phyloP scores from a whole-genome alignment of 2,113 vertebrate genomes.

The Protomyctophum bolini region DNA sequence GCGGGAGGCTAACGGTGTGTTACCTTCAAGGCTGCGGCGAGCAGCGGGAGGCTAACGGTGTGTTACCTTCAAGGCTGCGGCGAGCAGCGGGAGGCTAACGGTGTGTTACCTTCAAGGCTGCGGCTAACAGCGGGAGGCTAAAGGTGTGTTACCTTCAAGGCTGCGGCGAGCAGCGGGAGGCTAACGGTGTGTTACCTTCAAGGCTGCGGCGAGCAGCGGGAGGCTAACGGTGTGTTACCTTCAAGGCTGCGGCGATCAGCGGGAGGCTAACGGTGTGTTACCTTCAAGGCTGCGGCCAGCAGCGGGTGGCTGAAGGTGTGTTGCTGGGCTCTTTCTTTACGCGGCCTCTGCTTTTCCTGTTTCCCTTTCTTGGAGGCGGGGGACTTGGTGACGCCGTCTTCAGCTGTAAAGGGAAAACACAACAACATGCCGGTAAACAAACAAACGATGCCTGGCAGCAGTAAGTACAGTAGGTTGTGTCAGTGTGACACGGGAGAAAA shows the following conservation, averaged over 20 bases:
- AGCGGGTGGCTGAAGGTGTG: constrained; percentile 87
- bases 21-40: no score
- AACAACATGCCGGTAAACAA: background rate
- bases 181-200: constrained; percentile 82
- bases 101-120: constrained; percentile 91
- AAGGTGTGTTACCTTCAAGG: constrained; percentile 75
- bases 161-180: no score
- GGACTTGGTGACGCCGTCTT: constrained; percentile 63
- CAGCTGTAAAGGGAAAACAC: constrained; percentile 46
- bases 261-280: constrained; percentile 47
- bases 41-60: no score
- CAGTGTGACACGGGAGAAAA: no score
- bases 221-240: constrained; percentile 85
- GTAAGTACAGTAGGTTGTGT: no score
- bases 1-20: no score
- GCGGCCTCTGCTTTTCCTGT: constrained; percentile 76
- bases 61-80: no score
- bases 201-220: constrained; percentile 82
- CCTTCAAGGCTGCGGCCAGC: constrained; percentile 88
- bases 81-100: no score
- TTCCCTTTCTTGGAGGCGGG: constrained; percentile 78
- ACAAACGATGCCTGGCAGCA: no score
- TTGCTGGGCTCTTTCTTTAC: constrained; percentile 83
- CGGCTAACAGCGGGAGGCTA: constrained; percentile 84
- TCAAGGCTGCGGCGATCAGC: no score